Evolutionary conservation across 2,888 invertebrate genomes (phyloP), one percentile per base, ranked within the genome.

Genomic region (Phrixothrix hirtus): DNA sequence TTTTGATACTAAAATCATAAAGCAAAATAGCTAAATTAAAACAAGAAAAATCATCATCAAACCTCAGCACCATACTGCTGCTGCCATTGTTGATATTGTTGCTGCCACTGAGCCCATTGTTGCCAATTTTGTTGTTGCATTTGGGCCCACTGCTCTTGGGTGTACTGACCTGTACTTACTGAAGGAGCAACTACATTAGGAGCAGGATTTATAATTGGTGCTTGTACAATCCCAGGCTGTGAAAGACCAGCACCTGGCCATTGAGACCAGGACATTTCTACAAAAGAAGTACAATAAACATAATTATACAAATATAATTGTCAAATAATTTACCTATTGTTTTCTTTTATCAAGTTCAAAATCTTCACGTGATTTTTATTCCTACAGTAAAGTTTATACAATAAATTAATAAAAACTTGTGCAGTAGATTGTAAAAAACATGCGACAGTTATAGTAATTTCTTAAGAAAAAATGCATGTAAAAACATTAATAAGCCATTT

Each of bases 101-200:
- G 85, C 64, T 88, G 87, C 88, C 88, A 88, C 61, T 87, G 87
- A 6, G 84, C 81, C 83, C 87, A 87, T 61, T 88, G 87, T 58
- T 84, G 82, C 83, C 86, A 86, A 66, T 84, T 85, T 70, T 87
- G 85, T 61, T 87, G 86, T 66, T 86, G 86, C 74, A 84, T 78
- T 60, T 82, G 77, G 31, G 83, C 78, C 86, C 86, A 86, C 72
- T 86, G 86, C 62, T 86, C 86, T 31, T 83, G 74, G 3, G 83
- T 81, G 59, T 83, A 85, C 12, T 79, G 73, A 47, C 44, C 43
- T n/a, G 59, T 50, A 31, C 61, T 44, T 17, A 50, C 35, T 13
- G 55, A 13, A 7, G 57, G 43, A 43, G 44, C 42, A 9, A 43
- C 42, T 27, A 64, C 61, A 48, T 55, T 17, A 10, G 68, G 61